Conservation (phyloP, 2,113 vertebrate genomes). For the Ochotona princeps region DNA sequence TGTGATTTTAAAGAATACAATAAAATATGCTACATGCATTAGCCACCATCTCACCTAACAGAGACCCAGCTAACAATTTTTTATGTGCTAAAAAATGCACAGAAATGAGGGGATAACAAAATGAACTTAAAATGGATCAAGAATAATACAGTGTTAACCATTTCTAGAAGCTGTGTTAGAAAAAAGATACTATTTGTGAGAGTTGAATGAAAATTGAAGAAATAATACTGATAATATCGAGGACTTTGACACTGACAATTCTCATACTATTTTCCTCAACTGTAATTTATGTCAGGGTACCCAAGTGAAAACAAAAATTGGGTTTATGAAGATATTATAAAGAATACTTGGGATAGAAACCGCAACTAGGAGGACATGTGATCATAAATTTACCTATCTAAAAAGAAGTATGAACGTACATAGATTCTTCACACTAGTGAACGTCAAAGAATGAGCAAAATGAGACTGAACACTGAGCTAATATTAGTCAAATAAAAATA, state of each 20-base stretch:
- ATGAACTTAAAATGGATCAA: neutral
- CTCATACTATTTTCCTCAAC: conserved; percentile 46
- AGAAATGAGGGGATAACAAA: neutral
- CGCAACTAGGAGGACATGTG: conserved; percentile 57
- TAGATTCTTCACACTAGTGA: conserved; percentile 30
- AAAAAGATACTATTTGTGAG: neutral
- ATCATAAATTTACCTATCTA: conserved; percentile 64
- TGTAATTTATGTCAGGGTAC: conserved; percentile 54
- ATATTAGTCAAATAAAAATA: neutral
- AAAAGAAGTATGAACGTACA: conserved; percentile 58
- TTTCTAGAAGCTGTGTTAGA: neutral
- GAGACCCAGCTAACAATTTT: neutral
- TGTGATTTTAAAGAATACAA: neutral
- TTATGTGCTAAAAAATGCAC: neutral
- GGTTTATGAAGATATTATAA: conserved; percentile 69
- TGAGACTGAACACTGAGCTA: neutral
- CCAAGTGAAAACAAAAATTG: conserved; percentile 57
- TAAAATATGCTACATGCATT: neutral
- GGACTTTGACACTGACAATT: conserved; percentile 50
- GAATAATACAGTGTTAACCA: neutral
- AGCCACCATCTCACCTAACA: neutral
- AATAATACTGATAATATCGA: neutral
- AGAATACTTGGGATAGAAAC: conserved; percentile 65
- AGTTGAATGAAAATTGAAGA: conserved; percentile 22
- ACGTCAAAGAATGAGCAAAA: conserved; percentile 33